Conservation (phyloP, 2,113 vertebrate genomes). For the Marcusenius ussheri region DNA sequence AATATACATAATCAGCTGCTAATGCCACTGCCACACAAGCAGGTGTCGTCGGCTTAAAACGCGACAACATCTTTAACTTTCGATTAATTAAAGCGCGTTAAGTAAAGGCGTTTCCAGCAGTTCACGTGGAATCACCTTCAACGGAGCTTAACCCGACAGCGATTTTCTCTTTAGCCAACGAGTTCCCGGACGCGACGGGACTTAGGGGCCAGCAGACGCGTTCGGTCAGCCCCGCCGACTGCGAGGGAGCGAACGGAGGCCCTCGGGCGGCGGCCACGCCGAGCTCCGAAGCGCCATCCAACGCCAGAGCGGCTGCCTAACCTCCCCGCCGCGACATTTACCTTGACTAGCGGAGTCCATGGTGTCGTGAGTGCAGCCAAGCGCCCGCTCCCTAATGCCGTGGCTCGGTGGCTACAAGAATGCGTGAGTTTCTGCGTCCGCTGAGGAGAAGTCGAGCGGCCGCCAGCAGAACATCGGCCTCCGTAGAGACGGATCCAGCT, state of each 20-base stretch:
- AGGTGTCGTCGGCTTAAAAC: neutral
- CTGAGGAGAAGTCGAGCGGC: neutral
- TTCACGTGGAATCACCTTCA: neutral
- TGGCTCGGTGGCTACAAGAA: neutral
- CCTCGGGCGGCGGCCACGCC: constrained; percentile 8
- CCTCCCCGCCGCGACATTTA: constrained; percentile 34
- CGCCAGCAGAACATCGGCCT: constrained; percentile 18
- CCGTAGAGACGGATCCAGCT: constrained; percentile 15
- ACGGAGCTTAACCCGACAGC: neutral
- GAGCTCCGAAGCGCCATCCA: neutral
- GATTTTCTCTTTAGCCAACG: neutral
- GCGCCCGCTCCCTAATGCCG: neutral
- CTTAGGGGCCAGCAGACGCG: neutral
- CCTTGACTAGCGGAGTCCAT: constrained; percentile 69
- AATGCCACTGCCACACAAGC: neutral
- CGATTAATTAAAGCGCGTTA: neutral
- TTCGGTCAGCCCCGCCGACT: no score
- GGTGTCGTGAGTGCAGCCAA: constrained; percentile 30
- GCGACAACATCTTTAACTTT: neutral
- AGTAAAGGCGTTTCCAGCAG: neutral
- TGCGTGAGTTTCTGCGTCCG: neutral
- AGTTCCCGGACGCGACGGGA: neutral
- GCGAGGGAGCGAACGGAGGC: neutral
- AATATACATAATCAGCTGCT: neutral
- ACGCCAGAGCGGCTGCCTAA: neutral